phyloP scores from a whole-genome alignment of 2,797 vertebrate species.

The Numenius phaeopus region DNA sequence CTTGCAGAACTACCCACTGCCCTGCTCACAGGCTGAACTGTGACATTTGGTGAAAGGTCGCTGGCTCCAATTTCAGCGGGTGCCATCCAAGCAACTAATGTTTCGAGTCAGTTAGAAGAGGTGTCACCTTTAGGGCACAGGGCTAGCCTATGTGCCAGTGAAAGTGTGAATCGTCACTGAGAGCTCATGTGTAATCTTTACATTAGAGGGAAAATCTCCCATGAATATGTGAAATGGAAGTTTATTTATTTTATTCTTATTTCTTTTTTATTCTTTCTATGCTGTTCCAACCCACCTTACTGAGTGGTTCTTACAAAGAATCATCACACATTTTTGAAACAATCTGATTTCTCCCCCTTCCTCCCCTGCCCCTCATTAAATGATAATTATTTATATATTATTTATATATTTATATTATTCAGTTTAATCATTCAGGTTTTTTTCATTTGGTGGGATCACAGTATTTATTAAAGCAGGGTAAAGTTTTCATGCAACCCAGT shows the following conservation, averaged over 20 bases:
- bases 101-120: slow-evolving; percentile 25
- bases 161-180: not conserved
- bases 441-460: not conserved
- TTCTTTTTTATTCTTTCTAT: not conserved
- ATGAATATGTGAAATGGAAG: not conserved
- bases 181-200: not conserved
- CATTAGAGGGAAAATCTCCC: not conserved
- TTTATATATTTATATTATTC: not conserved
- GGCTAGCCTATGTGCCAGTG: not conserved
- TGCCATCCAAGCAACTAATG: not conserved
- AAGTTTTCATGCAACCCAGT: not conserved
- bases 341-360: not conserved
- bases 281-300: not conserved
- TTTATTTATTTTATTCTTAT: not conserved
- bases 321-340: not conserved
- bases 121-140: not conserved
- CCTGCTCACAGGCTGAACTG: slow-evolving; percentile 14
- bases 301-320: not conserved
- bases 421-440: not conserved
- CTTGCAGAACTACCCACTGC: not conserved
- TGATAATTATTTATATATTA: not conserved
- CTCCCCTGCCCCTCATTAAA: not conserved
- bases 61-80: slow-evolving; percentile 55
- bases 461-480: not conserved
- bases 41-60: slow-evolving; percentile 80